Evolutionary conservation across 1,140 invertebrate genomes (phyloP), one percentile per base, ranked within the genome.

Genomic region (Brevipalpus yothersi): DNA sequence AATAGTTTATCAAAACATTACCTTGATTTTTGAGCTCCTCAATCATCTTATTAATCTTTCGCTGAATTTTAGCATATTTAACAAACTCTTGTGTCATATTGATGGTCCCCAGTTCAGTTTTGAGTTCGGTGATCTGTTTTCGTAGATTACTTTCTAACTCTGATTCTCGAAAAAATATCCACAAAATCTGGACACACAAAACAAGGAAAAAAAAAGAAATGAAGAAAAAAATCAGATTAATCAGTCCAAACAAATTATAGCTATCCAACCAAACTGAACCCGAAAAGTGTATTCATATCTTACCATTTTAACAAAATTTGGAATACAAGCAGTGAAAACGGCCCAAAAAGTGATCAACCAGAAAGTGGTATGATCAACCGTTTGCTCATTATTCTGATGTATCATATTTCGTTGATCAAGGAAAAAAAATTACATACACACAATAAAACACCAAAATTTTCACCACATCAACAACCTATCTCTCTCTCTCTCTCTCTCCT

Each of bases 61-160:
- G 65, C 62, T 77, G 72, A 41, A 77, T 68, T 66, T 73, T 76
- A 1, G 75, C 74, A 69, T 77, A 76, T 63, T 73, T 77, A n/a
- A 76, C 68, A 72, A 79, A 79, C 63, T 78, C 76, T 68, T 78
- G 72, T 2, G 73, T 69, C 69, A 78, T 75, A 31, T 73, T 76
- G 56, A 76, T 69, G 10, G 61, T 62, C 23, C 63, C 64, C 65
- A 77, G 70, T 68, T 77, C 70, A 54, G 68, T 67, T 66, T 74
- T 75, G 4, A 76, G 62, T 54, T 66, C 65, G 12, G 63, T 64
- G 12, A 73, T 60, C 58, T 76, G 69, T 58, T 65, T 53, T 51
- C 66, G 53, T 31, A 70, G 56, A 68, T 62, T 57, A 62, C 60
- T 39, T 59, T 65, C 54, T 65, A 64, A 31, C 63, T 45, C 10